phyloP scores from a whole-genome alignment of 2,888 invertebrate species.

The Mylabris sibirica region DNA sequence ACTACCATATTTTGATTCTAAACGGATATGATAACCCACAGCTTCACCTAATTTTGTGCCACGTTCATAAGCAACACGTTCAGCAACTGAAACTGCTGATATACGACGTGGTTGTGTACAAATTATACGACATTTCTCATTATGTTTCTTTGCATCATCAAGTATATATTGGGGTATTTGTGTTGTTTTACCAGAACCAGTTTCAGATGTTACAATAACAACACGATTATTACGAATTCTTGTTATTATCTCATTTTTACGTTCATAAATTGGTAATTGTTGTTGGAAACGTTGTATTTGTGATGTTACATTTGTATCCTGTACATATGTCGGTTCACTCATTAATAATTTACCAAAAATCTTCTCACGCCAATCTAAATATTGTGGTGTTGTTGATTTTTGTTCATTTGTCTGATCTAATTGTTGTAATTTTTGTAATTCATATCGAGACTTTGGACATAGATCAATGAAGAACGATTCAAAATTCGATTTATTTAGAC shows the following conservation, averaged over 20 bases:
- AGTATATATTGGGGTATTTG: slow-evolving; percentile 94
- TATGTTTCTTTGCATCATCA: slow-evolving; percentile 71
- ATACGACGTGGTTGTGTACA: slow-evolving; percentile 94
- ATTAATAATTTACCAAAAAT: slow-evolving; percentile 42
- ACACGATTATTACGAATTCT: slow-evolving; percentile 73
- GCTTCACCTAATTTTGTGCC: slow-evolving; percentile 63
- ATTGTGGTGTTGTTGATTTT: background rate
- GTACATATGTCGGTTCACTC: slow-evolving; percentile 49
- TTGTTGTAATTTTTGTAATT: slow-evolving; percentile 20
- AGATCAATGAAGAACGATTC: slow-evolving; percentile 41
- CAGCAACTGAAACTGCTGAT: slow-evolving; percentile 88
- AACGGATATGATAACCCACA: slow-evolving; percentile 81
- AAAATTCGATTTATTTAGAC: slow-evolving; percentile 38
- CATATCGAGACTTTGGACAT: slow-evolving; percentile 29
- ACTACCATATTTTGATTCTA: slow-evolving; percentile 84
- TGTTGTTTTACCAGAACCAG: slow-evolving; percentile 95
- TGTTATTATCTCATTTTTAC: slow-evolving; percentile 72
- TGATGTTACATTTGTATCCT: background rate
- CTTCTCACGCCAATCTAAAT: slow-evolving; percentile 35
- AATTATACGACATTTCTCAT: slow-evolving; percentile 80
- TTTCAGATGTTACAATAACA: slow-evolving; percentile 81
- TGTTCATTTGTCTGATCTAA: background rate
- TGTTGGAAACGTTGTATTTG: slow-evolving; percentile 65
- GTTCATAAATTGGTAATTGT: slow-evolving; percentile 74
- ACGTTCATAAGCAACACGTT: slow-evolving; percentile 78